Base-by-base conservation (phyloP, 2,113 vertebrate species). In the Corythoichthys intestinalis region DNA sequence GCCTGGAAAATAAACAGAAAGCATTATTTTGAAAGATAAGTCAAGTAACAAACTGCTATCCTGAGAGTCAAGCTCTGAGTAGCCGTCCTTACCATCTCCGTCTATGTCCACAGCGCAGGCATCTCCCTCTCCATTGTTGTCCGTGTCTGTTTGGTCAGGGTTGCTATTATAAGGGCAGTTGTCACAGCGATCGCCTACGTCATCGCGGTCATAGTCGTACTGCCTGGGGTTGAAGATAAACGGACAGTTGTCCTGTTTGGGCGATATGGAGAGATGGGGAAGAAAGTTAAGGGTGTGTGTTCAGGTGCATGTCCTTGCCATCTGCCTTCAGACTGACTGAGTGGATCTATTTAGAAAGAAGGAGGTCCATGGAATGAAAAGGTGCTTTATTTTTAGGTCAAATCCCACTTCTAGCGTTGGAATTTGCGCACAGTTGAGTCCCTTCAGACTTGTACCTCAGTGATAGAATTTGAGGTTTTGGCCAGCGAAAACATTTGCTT, bases 131-230 rank as follows among this genome's bases (percentile, higher is more conserved):
- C 96, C 95, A 0, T 99, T 99, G 82, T 86, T 93, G 87, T 99
- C 98, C 0, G 98, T 99, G 86, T 99, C 97, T 0, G 92, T 95
- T 86, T 99, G 98, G 74, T 98, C 96, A 41, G 98, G 95, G 86
- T 99, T 99, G 85, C 97, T 96, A 78, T 97, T 94, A 89, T 99
- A 98, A 5, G 96, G 95, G 65, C 98, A 99, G 88, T 99, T 99
- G 79, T 99, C 98, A 76, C 98, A 99, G 71, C 94, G 94, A 77
- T 99, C 98, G 63, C 98, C 97, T 72, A 99, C 97, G 0, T 98
- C 96, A 85, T 99, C 98, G 8, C 95, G 92, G 85, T 99, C 98
- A 1, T 98, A 99, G 87, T 99, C 98, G 11, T 97, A 98, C 85
- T 99, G 98, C 74, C 96, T 93, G 56, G 98, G 97, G 86, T 99